Evolutionary conservation across 2,888 invertebrate genomes (phyloP), one percentile per base, ranked within the genome.

Genomic region (Eupithecia insigniata): DNA sequence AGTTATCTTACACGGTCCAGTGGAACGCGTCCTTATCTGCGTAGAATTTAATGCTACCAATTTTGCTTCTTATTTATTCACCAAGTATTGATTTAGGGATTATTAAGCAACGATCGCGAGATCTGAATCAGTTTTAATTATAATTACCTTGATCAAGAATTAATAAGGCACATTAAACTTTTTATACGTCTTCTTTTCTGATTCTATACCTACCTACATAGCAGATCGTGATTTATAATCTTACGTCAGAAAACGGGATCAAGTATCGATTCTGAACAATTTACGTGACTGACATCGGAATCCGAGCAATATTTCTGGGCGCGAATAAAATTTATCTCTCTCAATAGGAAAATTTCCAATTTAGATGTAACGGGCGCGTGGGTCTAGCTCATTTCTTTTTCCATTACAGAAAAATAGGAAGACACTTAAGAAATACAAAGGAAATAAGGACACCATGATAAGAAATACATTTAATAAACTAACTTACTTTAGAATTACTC

Each of bases 381-480:
- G 67, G 30, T 46, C 71, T 74, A 72, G 67, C 60, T 72, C 73
- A 77, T 80, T 80, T 78, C 71, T 76, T 78, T 79, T 78, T 78
- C 71, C 66, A 74, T 79, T 72, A 76, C 43, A 69, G 73, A 72
- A 74, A 79, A 81, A 79, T 77, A 80, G 77, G 71, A 77, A 76
- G 75, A 76, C 77, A 71, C 70, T 79, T 79, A 62, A 73, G 76
- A 75, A 82, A 81, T 79, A 81, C 71, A 78, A 76, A 71, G 68
- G 78, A 79, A 79, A 80, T 80, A 72, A 78, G 77, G 78, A 77
- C 80, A 79, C 80, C 76, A 46, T 10, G 22, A 12, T 26, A 22
- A 12, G 7, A 43, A n/a, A n/a, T n/a, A n/a, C n/a, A n/a, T n/a
- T n/a, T n/a, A n/a, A n/a, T n/a, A n/a, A n/a, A n/a, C n/a, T n/a